Evolutionary conservation across 2,797 vertebrate species (phyloP), one percentile per base, ranked within the genome.

Genomic region (Oreortyx pictus): DNA sequence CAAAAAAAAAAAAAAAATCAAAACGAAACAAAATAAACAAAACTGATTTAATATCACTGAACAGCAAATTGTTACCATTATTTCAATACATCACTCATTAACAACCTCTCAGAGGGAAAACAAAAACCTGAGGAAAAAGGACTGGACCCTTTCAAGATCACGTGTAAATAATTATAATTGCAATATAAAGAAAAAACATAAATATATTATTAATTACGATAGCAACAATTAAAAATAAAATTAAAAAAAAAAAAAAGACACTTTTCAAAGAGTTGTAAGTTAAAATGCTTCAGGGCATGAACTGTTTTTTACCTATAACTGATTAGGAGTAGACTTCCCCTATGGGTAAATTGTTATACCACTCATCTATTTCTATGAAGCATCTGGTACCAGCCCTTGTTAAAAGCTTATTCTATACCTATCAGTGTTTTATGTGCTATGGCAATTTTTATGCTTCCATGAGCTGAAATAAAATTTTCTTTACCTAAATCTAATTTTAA

Each of bases 401-500:
- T 73, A 92, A 90, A 94, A 82, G 25, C n/a, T 62, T 31, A 50
- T 79, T 79, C 61, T 52, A 22, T 2, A 71, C 54, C 47, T 64
- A 52, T 47, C 57, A 77, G 9, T 64, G 88, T 84, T 35, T 77
- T 61, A 22, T 80, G 52, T 61, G 41, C 15, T 80, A 27, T 77
- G 79, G 75, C 23, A 79, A 78, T 82, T 80, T 84, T 80, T 81
- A 59, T 72, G 14, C 89, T 93, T 95, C 61, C 17, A 14, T 75
- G 39, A 91, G 52, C 46, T 88, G 80, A 94, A 95, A 96, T 86
- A 92, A 90, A 93, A 94, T 87, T 87, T 37, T 68, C 54, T 93
- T 92, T 92, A 86, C 79, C 82, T 89, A 87, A 94, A 92, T 91
- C 65, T 95, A 94, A 92, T 92, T 96, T 95, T 82, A 90, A 92